A percentile compares a stretch with the other conserved stretches of the same genome.
Evolutionary conservation across 2,113 vertebrate genomes (phyloP).

Genomic region (Balaeniceps rex): DNA sequence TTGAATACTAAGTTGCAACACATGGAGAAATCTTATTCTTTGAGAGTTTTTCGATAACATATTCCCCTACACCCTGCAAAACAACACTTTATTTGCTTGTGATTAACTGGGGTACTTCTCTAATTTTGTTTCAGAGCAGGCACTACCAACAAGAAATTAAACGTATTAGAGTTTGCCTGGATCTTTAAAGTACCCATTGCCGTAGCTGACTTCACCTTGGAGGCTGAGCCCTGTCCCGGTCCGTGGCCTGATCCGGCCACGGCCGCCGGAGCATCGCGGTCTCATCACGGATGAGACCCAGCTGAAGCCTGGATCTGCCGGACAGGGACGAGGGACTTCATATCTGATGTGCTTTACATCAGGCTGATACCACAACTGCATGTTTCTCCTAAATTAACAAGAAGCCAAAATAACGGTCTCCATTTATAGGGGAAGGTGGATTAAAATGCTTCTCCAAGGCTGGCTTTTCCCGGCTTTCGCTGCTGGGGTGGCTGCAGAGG

Average conservation of each 20-base stretch:
- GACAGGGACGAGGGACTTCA: not conserved
- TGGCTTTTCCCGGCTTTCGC: accelerated
- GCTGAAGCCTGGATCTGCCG: not conserved
- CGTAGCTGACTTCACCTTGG: not conserved
- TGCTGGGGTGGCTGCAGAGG: constrained; percentile 22
- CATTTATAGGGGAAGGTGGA: accelerated
- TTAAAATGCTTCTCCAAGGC: accelerated
- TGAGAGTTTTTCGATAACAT: not conserved
- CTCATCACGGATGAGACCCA: accelerated
- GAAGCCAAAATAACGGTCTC: accelerated
- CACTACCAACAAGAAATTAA: not conserved
- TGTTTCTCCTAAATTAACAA: not conserved
- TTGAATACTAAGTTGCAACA: not conserved
- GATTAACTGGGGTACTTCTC: not conserved
- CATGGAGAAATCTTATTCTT: not conserved
- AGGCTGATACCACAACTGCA: not conserved
- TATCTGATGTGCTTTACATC: no score
- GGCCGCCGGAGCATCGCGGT: not conserved
- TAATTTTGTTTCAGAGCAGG: not conserved
- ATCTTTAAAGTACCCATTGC: not conserved
- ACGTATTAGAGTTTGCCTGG: not conserved
- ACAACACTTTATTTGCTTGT: not conserved
- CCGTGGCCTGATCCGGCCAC: not conserved
- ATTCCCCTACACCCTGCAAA: not conserved
- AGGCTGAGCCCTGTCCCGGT: not conserved